A percentile compares a stretch with the other conserved stretches of the same genome.
phyloP scores from a whole-genome alignment of 2,888 invertebrate genomes.

The Drosophila gaucha region DNA sequence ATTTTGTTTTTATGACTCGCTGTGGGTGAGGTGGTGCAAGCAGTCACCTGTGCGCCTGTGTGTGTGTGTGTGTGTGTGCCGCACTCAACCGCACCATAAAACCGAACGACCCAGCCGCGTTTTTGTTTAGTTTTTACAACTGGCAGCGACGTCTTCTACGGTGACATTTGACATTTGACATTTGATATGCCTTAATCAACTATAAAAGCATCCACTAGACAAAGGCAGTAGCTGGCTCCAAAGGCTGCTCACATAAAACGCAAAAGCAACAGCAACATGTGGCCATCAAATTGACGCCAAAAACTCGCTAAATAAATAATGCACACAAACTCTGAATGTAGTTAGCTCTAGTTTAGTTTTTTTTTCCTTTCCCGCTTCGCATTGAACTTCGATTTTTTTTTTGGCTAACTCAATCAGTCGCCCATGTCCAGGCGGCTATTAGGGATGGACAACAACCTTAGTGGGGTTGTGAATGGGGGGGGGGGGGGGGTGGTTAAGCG shows the following conservation, averaged over 20 bases:
- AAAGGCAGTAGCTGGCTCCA: conserved; percentile 18
- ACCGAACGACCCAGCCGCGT: conserved; percentile 19
- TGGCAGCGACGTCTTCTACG: conserved; percentile 61
- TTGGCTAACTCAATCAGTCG: conserved; percentile 52
- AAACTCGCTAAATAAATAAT: conserved; percentile 56
- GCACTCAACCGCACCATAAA: conserved; percentile 65
- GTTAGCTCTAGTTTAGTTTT: not conserved
- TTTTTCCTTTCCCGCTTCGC: not conserved
- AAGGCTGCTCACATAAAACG: too few relatives aligned
- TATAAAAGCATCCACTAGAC: conserved; percentile 69
- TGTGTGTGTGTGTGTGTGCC: conserved; percentile 11
- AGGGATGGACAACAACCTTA: not conserved
- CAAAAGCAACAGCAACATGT: conserved; percentile 67
- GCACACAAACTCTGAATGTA: conserved; percentile 20
- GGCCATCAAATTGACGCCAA: conserved; percentile 61
- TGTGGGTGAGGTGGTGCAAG: conserved; percentile 7
- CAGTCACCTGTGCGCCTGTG: conserved; percentile 29
- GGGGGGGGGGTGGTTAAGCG: conserved; percentile 3
- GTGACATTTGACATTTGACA: conserved; percentile 78
- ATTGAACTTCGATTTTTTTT: conserved; percentile 39
- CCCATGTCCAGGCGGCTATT: conserved; percentile 27
- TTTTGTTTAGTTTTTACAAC: conserved; percentile 71
- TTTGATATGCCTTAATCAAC: conserved; percentile 80
- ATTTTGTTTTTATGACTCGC: conserved; percentile 44
- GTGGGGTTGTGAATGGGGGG: not conserved